Conservation (phyloP, 2,113 vertebrate species). For the Talpa occidentalis region DNA sequence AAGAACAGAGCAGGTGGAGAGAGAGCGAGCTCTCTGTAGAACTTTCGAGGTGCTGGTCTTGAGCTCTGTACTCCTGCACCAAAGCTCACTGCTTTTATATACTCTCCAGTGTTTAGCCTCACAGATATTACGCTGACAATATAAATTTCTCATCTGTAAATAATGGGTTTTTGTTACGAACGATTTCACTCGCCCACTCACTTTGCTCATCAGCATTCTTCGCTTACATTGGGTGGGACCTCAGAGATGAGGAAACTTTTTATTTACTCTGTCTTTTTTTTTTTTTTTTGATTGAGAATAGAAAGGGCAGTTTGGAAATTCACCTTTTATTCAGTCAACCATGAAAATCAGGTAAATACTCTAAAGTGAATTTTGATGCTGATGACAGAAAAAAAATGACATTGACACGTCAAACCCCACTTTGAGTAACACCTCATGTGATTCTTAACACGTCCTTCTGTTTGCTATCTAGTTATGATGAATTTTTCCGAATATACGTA, state of each 20-base stretch:
- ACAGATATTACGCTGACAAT: conserved; percentile 80
- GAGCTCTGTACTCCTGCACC: conserved; percentile 82
- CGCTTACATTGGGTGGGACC: not conserved
- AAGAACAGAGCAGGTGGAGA: conserved; percentile 63
- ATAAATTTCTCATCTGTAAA: conserved; percentile 84
- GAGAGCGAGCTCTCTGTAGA: conserved; percentile 61
- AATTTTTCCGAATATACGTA: not conserved
- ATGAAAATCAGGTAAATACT: conserved; percentile 41
- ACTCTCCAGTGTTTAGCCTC: conserved; percentile 86
- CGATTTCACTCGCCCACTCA: conserved; percentile 77
- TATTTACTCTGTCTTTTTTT: conserved; percentile 65
- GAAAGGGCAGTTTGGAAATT: conserved; percentile 56
- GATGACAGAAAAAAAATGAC: not conserved
- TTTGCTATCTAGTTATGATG: not conserved
- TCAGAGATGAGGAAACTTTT: conserved; percentile 64
- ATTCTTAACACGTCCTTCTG: not conserved
- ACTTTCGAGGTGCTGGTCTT: conserved; percentile 78
- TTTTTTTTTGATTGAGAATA: conserved; percentile 14
- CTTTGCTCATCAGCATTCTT: conserved; percentile 76
- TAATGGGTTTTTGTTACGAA: conserved; percentile 79
- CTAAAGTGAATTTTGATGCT: conserved; percentile 40
- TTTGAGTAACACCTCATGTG: not conserved
- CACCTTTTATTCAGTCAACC: not conserved
- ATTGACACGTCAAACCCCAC: not conserved
- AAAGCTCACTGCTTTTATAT: conserved; percentile 83